Base-by-base conservation (phyloP, 2,113 vertebrate species). In the Oryzias curvinotus region DNA sequence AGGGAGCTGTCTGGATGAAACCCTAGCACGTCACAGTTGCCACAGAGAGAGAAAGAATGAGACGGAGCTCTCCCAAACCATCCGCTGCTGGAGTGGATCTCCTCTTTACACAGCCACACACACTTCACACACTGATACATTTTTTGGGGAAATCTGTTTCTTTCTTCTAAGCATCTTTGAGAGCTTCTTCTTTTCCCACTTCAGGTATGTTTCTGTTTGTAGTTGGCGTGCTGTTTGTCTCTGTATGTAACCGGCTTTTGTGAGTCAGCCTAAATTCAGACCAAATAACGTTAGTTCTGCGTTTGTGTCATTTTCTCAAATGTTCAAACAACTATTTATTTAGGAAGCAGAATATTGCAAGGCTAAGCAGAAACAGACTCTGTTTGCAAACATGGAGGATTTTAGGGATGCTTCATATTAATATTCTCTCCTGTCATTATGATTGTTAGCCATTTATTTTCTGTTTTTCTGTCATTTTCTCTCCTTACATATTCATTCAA, bases 201-300 rank as follows among this genome's bases (percentile, higher is more conserved):
- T 19, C 16, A n/a, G 47, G 16, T 62, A 69, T 84, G 84, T 70
- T 68, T 68, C 68, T 62, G 36, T 49, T 71, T 14, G 57, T 80
- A 71, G 73, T 84, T 77, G 70, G 58, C 68, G 72, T 63, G 65
- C 7, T 61, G 47, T 50, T 43, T 68, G 68, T 75, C 66, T 78
- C 65, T 84, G 64, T 82, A 64, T 81, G 84, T 80, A 83, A 78
- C 82, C 74, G 73, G 85, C 82, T 51, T 78, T 69, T 72, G 58
- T 72, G 64, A 81, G 78, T 71, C 83, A 75, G 79, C 82, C 77
- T 66, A 71, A 85, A 70, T 52, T 83, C 85, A 90, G 78, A 85
- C 82, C 82, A 80, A 68, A 79, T 60, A 86, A 89, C 85, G 89
- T 89, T 79, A 90, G 89, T 90, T 82, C 71, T 25, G 47, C 69